Conservation (phyloP, 2,113 vertebrate genomes). For the Hippocampus comes region DNA sequence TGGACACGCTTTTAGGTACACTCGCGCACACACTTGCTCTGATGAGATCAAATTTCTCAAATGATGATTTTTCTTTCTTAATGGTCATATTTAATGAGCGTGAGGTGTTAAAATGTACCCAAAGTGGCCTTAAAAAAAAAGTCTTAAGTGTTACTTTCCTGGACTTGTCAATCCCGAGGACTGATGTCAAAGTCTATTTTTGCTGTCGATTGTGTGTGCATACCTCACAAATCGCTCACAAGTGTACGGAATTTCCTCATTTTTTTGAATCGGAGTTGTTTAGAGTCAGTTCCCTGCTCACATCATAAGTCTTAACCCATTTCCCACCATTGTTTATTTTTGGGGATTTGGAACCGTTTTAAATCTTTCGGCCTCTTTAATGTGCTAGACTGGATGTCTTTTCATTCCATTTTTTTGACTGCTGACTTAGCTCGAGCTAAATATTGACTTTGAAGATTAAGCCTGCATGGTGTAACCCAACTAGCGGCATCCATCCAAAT, state of each 20-base stretch:
- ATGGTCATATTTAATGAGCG: no score
- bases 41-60: no score
- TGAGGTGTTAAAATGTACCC: no score
- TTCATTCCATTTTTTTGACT: constrained; percentile 15
- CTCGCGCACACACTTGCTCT: background rate
- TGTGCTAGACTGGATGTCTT: background rate
- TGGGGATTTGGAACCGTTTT: constrained; percentile 10
- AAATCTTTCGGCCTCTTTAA: background rate
- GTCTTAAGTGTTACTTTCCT: background rate
- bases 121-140: no score
- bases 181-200: background rate
- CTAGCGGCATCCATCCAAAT: background rate
- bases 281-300: background rate
- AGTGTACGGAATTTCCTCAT: background rate
- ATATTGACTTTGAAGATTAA: constrained; percentile 37
- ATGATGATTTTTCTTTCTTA: no score
- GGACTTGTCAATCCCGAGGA: background rate
- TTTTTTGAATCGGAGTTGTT: background rate
- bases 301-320: background rate
- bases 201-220: background rate
- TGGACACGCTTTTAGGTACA: background rate
- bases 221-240: background rate
- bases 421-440: constrained; percentile 14
- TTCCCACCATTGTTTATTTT: constrained; percentile 16
- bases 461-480: background rate